Evolutionary conservation across 2,113 vertebrate species (phyloP).

Genomic region (Misgurnus anguillicaudatus): DNA sequence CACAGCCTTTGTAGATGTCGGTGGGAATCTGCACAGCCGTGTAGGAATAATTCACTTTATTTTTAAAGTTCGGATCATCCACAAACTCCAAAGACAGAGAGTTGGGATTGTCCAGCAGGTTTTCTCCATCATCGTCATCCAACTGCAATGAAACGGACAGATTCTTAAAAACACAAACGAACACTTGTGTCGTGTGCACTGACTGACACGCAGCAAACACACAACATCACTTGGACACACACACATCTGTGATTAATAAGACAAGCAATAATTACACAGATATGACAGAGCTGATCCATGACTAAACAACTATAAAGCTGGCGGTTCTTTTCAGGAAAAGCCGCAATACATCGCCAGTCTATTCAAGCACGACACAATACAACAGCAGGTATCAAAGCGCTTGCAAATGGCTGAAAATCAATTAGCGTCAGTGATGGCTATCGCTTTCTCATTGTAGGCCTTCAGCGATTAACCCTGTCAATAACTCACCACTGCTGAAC

Average conservation of each 20-base stretch:
- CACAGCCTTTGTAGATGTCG: slow-evolving; percentile 99
- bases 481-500: slow-evolving; percentile 61
- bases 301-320: neutral
- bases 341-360: neutral
- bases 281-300: neutral
- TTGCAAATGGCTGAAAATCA: slow-evolving; percentile 73
- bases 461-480: slow-evolving; percentile 74
- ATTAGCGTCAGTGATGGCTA: slow-evolving; percentile 74
- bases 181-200: no score
- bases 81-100: slow-evolving; percentile 91
- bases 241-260: slow-evolving; percentile 43
- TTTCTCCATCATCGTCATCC: slow-evolving; percentile 82
- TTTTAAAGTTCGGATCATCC: slow-evolving; percentile 92
- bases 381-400: slow-evolving; percentile 70
- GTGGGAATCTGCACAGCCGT: slow-evolving; percentile 98
- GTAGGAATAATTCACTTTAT: slow-evolving; percentile 96
- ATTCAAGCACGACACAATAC: slow-evolving; percentile 55
- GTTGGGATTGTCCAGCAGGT: slow-evolving; percentile 77
- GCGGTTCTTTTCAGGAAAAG: neutral
- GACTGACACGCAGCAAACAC: slow-evolving; percentile 42
- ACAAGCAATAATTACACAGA: slow-evolving; percentile 34
- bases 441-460: slow-evolving; percentile 70
- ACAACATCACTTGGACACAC: slow-evolving; percentile 30
- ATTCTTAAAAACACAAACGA: slow-evolving; percentile 27
- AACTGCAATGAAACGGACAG: slow-evolving; percentile 69